A percentile compares a stretch with the other conserved stretches of the same genome.
Evolutionary conservation across 2,797 vertebrate genomes (phyloP).

Genomic region (Rhodeus uyekii): DNA sequence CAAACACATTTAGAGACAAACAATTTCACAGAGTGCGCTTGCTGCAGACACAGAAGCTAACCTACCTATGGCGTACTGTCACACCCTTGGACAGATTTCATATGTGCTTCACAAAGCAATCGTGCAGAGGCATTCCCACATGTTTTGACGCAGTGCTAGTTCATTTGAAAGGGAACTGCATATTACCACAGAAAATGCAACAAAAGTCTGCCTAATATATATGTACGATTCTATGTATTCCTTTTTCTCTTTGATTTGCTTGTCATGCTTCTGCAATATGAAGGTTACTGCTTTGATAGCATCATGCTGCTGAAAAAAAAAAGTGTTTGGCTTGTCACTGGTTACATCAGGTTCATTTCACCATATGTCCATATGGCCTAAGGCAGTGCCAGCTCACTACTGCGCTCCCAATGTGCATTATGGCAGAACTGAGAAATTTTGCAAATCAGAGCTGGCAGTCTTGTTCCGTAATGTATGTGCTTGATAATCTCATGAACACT

Average conservation of each 20-base stretch:
- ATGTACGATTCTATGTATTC: not conserved
- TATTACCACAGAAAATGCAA: not conserved
- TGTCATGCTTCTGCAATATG: not conserved
- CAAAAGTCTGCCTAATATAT: conserved; percentile 1
- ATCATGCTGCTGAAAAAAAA: not conserved
- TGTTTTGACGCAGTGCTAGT: too few relatives aligned
- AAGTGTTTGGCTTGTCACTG: conserved; percentile 37
- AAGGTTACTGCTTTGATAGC: conserved; percentile 19
- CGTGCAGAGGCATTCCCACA: too few relatives aligned
- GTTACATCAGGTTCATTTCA: conserved; percentile 40
- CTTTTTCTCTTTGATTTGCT: not conserved
- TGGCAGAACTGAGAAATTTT: conserved; percentile 39
- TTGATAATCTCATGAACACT: conserved; percentile 17
- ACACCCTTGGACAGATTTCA: too few relatives aligned
- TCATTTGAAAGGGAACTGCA: too few relatives aligned
- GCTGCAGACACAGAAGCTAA: too few relatives aligned
- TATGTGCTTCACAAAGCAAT: too few relatives aligned
- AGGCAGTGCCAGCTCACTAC: conserved; percentile 47
- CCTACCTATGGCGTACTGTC: too few relatives aligned
- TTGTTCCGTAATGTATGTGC: conserved; percentile 16
- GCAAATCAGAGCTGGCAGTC: not conserved
- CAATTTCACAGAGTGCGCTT: too few relatives aligned
- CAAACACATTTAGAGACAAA: too few relatives aligned
- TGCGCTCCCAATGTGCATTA: conserved; percentile 42
- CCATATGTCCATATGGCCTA: conserved; percentile 58